phyloP scores from a whole-genome alignment of 1,140 invertebrate species.

The Trichonephila inaurata region DNA sequence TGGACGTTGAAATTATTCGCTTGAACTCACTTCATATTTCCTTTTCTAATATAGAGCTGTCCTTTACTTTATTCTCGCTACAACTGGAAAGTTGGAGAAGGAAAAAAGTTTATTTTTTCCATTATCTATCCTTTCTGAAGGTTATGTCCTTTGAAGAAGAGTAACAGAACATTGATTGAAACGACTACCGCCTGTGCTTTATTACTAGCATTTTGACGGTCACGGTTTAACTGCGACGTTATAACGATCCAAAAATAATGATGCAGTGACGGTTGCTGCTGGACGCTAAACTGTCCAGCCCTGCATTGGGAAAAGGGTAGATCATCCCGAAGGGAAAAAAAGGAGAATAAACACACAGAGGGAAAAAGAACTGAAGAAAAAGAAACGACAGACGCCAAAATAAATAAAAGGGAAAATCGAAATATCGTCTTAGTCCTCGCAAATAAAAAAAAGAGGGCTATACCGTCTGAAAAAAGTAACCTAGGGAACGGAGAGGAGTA shows the following conservation, averaged over 20 bases:
- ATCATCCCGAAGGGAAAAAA: too few relatives aligned
- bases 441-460: background rate
- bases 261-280: constrained; percentile 26
- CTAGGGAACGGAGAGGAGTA: background rate
- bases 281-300: constrained; percentile 29
- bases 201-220: constrained; percentile 28
- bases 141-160: background rate
- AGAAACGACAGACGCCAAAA: background rate
- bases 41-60: background rate
- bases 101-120: background rate
- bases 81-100: background rate
- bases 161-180: constrained; percentile 45
- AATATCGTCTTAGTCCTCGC: constrained; percentile 10
- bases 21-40: background rate
- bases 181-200: background rate
- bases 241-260: constrained; percentile 40
- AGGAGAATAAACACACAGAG: too few relatives aligned
- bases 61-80: background rate
- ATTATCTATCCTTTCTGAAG: background rate
- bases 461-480: background rate
- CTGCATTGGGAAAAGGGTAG: background rate
- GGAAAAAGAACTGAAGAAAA: background rate
- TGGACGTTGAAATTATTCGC: background rate
- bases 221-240: constrained; percentile 42
- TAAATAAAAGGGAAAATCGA: constrained; percentile 46